A percentile compares a stretch with the other conserved stretches of the same genome.
Evolutionary conservation across 2,888 invertebrate species (phyloP).

Genomic region (Pseudanteris insignis): DNA sequence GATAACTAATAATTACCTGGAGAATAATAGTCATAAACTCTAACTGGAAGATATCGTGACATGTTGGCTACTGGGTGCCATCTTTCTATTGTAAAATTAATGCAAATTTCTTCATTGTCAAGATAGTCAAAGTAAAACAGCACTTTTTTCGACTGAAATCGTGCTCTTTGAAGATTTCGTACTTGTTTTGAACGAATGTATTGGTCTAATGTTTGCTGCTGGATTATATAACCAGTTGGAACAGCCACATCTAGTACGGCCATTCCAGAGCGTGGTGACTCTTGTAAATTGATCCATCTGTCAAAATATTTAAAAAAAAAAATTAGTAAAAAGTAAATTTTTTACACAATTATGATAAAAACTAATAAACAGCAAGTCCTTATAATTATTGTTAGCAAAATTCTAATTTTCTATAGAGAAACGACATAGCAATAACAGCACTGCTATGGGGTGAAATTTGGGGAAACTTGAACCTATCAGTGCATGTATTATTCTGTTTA

Average conservation of each 20-base stretch:
- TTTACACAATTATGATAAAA: no score
- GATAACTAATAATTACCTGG: no score
- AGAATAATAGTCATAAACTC: constrained; percentile 95
- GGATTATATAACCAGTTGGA: constrained; percentile 91
- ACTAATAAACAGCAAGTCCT: no score
- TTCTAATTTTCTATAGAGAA: no score
- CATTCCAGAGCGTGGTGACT: constrained; percentile 87
- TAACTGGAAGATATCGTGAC: constrained; percentile 88
- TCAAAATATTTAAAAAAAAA: no score
- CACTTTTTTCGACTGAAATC: constrained; percentile 82
- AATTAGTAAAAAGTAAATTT: no score
- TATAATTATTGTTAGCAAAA: no score
- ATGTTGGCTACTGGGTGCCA: constrained; percentile 98
- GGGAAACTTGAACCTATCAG: no score
- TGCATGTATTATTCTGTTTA: no score
- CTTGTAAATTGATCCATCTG: constrained; percentile 82
- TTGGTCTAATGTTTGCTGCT: constrained; percentile 86
- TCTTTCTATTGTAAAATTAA: constrained; percentile 91
- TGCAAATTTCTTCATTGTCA: constrained; percentile 84
- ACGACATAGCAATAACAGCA: no score
- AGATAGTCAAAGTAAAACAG: constrained; percentile 93
- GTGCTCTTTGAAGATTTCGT: constrained; percentile 84
- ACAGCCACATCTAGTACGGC: constrained; percentile 86
- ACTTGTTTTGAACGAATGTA: constrained; percentile 85
- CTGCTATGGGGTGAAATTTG: no score